Evolutionary conservation across 1,140 invertebrate species (phyloP), one percentile per base, ranked within the genome.

Genomic region (Leptinotarsa undecemlineata): DNA sequence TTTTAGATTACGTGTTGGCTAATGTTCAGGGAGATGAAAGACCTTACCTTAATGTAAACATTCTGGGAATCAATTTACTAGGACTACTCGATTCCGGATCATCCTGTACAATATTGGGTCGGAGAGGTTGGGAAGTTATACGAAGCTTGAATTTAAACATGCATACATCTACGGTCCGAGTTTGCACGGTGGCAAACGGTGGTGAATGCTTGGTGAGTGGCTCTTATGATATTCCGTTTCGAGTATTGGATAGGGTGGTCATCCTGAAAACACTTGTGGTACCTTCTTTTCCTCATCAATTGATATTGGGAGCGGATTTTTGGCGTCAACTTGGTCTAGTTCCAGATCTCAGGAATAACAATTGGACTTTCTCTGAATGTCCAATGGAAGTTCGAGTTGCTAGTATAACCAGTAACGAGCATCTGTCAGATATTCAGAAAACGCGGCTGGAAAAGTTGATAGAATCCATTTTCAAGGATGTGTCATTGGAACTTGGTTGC

Each of bases 371-470:
- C 42, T 47, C 42, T 3, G 47, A 19, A 11, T 8, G 11, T 47
- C 13, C 17, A 19, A 20, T 19, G 17, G 2, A 51, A 6, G 11
- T 15, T 57, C 17, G 6, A n/a, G 11, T 15, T 23, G n/a, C 13
- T 48, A 62, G 69, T 23, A 82, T 80, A 67, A 72, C 79, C 63
- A 80, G 77, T 0, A 82, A 80, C 48, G 19, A 48, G 17, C 67
- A 47, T 48, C n/a, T 21, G 48, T 74, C 48, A 47, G n/a, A 13
- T 26, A 15, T 4, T 21, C 15, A 48, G 42, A 71, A 48, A 72
- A 15, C 13, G 20, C 23, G 33, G 3, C 19, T 71, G 19, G 26
- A 71, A 3, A 26, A 14, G n/a, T 20, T 75, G 5, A 42, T 72
- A 14, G 57, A 71, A 5, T 17, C 21, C 14, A 57, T 68, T 42